phyloP scores from a whole-genome alignment of 2,113 vertebrate genomes.

The Tyrannus savana region DNA sequence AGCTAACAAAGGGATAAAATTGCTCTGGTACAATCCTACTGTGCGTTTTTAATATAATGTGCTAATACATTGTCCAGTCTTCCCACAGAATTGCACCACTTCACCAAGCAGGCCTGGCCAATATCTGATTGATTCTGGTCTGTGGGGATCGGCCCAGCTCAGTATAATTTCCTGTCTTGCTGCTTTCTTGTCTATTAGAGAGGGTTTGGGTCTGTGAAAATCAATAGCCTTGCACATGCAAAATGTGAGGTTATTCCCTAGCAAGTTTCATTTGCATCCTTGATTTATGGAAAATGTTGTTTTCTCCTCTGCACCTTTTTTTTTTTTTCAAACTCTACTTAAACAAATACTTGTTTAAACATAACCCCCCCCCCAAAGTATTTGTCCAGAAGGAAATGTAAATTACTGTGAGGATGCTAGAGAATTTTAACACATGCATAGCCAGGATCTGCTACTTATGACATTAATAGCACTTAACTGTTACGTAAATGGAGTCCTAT shows the following conservation, averaged over 20 bases:
- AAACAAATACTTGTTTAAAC: background rate
- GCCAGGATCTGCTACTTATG: conserved; percentile 54
- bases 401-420: conserved; percentile 30
- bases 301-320: background rate
- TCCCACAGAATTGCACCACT: conserved; percentile 23
- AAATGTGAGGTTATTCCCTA: conserved; percentile 31
- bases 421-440: conserved; percentile 40
- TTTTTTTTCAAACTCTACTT: background rate
- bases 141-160: background rate
- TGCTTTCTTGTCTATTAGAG: conserved; percentile 57
- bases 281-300: conserved; percentile 34
- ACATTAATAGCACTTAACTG: conserved; percentile 51
- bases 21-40: background rate
- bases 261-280: conserved; percentile 22
- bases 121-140: conserved; percentile 41
- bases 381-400: background rate
- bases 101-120: background rate
- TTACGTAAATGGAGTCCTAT: conserved; percentile 63
- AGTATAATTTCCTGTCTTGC: conserved; percentile 64
- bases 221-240: conserved; percentile 36
- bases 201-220: conserved; percentile 28
- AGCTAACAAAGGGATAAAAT: conserved; percentile 55
- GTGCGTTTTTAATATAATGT: conserved; percentile 46
- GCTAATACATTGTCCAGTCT: conserved; percentile 1
- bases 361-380: background rate